Base-by-base conservation (phyloP, 2,888 invertebrate genomes). In the Drosophila tripunctata region DNA sequence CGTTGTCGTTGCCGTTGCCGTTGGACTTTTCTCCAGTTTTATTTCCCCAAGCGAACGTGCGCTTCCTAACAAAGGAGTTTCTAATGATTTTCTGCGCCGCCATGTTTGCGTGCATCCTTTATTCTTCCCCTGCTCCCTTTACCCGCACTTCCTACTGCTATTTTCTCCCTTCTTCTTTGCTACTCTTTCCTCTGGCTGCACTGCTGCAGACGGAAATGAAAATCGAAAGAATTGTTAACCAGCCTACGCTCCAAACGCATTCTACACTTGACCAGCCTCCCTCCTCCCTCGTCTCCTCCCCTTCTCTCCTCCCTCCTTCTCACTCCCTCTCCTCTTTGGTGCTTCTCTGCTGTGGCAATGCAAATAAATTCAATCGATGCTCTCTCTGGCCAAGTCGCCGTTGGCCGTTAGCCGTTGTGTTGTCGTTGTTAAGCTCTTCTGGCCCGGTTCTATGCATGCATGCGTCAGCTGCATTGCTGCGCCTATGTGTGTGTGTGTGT, bases 361-460 rank as follows among this genome's bases (percentile, higher is more conserved):
- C 81, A 87, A 87, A 88, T 87, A 88, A 89, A 88, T 89, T 87
- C 88, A 87, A 89, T 89, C 88, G 88, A 80, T 79, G 76, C 65
- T 69, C 58, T 67, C 63, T 67, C 56, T 64, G 61, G 70, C 70
- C 75, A 87, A 86, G 88, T 78, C 80, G 74, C 62, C 43, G 43
- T 58, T 51, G 2, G 21, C 40, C 52, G 31, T 54, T 52, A 17
- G 30, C 27, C 31, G 35, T 44, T 45, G 57, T 43, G 50, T 60
- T 62, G 70, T 57, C 63, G 58, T 73, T 77, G 75, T 60, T 75
- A 73, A 73, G 76, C 73, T 75, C 66, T 31, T 10, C 47, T 38
- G 36, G 31, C 22, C 22, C 24, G 30, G 40, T 21, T 19, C 50
- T 51, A 64, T 69, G 67, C 36, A 65, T 66, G 64, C 63, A 67